Evolutionary conservation across 2,113 vertebrate genomes (phyloP).

Genomic region (Choloepus hoffmanni): DNA sequence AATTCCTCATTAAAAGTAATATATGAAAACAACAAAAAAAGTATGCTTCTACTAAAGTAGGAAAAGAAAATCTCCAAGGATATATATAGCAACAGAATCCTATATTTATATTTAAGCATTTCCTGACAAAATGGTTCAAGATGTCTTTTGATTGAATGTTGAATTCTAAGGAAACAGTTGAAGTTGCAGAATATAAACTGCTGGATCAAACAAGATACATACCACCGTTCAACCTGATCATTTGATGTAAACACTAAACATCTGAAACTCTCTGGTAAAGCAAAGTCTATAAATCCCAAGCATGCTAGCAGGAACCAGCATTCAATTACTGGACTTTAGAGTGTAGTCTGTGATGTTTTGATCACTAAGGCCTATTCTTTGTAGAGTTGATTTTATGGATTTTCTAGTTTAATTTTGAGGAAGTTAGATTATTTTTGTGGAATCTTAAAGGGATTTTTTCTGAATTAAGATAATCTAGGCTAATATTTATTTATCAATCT

Average conservation of each 20-base stretch:
- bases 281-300: not conserved
- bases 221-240: not conserved
- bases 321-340: not conserved
- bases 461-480: not conserved
- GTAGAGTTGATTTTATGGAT: not conserved
- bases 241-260: not conserved
- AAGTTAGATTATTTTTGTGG: not conserved
- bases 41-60: not conserved
- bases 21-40: not conserved
- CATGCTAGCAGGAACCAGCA: too few species aligned
- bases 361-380: not conserved
- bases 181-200: not conserved
- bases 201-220: not conserved
- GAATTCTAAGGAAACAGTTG: not conserved
- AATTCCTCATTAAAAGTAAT: not conserved
- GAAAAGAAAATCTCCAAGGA: not conserved
- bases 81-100: not conserved
- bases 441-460: not conserved
- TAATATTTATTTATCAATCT: not conserved
- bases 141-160: not conserved
- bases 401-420: slow-evolving; percentile 16
- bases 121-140: not conserved
- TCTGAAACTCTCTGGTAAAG: not conserved
- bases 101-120: not conserved
- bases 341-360: not conserved